A percentile compares a stretch with the other conserved stretches of the same genome.
Evolutionary conservation across 2,113 vertebrate genomes (phyloP).

Genomic region (Psettodes erumei): DNA sequence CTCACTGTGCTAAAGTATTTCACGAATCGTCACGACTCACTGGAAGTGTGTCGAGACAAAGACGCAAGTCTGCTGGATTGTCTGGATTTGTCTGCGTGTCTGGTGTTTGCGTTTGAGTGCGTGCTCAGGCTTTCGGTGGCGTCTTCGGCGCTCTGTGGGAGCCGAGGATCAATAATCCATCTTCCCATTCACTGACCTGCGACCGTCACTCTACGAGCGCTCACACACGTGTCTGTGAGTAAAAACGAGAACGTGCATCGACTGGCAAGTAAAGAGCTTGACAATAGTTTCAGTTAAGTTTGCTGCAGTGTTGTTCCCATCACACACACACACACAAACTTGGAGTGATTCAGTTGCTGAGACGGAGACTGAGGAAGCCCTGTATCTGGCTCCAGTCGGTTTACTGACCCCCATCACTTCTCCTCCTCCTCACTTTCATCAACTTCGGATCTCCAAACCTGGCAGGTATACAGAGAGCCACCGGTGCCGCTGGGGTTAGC

Average conservation of each 20-base stretch:
- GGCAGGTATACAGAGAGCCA: background rate
- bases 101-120: background rate
- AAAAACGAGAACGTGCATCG: background rate
- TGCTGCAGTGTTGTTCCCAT: background rate
- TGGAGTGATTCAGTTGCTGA: background rate
- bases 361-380: background rate
- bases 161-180: conserved; percentile 57
- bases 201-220: conserved; percentile 5
- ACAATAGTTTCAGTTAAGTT: conserved; percentile 4
- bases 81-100: background rate
- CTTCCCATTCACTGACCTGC: conserved; percentile 43
- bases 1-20: background rate
- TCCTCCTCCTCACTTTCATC: background rate
- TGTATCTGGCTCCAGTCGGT: background rate
- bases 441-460: background rate
- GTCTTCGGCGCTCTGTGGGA: background rate
- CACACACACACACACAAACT: background rate
- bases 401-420: conserved; percentile 2
- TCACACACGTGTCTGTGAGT: background rate
- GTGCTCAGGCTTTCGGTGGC: conserved; percentile 20
- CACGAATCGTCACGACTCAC: background rate
- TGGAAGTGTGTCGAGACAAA: background rate
- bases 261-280: background rate
- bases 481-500: background rate
- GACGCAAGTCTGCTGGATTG: background rate